phyloP scores from a whole-genome alignment of 1,140 invertebrate species.

The Lasioglossum albipes region DNA sequence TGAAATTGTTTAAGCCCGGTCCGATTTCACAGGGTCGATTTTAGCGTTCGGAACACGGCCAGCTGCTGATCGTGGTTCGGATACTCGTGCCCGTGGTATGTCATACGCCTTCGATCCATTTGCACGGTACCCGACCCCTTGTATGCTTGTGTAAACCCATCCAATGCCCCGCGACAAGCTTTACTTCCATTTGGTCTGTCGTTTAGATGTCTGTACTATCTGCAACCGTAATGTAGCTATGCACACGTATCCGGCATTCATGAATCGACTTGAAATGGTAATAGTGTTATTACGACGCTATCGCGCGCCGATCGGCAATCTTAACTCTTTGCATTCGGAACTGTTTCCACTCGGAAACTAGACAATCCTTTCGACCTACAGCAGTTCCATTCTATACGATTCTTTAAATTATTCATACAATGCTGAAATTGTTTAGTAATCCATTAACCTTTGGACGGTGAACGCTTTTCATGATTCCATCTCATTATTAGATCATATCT shows the following conservation, averaged over 20 bases:
- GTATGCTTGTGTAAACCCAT: background rate
- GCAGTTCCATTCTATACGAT: too few relatives aligned
- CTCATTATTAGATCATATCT: too few relatives aligned
- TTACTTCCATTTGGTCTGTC: background rate
- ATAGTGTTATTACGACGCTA: too few relatives aligned
- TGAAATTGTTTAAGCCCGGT: background rate
- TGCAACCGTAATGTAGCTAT: background rate
- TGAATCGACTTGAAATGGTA: background rate
- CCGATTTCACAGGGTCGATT: constrained; percentile 15
- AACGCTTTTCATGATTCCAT: too few relatives aligned
- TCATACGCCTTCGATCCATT: background rate
- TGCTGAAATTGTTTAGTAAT: too few relatives aligned
- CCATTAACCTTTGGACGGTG: too few relatives aligned
- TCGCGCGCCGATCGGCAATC: too few relatives aligned
- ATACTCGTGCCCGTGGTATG: background rate
- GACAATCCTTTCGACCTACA: too few relatives aligned
- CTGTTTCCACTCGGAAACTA: too few relatives aligned
- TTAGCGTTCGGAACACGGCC: background rate
- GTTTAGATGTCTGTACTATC: background rate
- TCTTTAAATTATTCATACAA: too few relatives aligned
- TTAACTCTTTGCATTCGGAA: too few relatives aligned
- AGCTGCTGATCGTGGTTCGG: background rate
- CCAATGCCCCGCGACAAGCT: background rate
- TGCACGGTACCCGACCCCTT: background rate
- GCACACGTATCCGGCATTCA: background rate